Evolutionary conservation across 1,140 invertebrate genomes (phyloP), one percentile per base, ranked within the genome.

Genomic region (Nixonia krombeini): DNA sequence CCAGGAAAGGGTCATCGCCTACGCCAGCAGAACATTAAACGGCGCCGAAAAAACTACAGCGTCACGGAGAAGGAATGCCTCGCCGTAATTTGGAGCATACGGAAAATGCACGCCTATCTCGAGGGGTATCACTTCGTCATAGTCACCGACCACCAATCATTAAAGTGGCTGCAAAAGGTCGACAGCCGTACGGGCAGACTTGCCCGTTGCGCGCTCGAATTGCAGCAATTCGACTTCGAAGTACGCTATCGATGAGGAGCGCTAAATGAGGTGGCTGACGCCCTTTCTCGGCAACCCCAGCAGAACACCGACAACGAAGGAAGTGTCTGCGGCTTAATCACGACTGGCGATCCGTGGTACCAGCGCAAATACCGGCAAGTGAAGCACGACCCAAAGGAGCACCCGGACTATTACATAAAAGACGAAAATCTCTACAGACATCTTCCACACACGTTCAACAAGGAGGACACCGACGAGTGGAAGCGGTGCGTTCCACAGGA

Each of bases 31-130:
- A 15, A 49, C 63, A 1, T 37, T 87, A 4, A 66, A 40, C n/a
- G 33, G 40, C 4, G 29, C 65, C 6, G 86, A 88, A 71, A 47
- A 16, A 82, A 82, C 33, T 87, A 81, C 38, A 61, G 46, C 1
- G 73, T 67, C 4, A 80, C 78, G 3, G 80, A 87, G 59, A 55
- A 72, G 44, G 83, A 86, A 76, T 73, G 64, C 38, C 65, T 87
- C 8, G 84, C 81, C 3, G 66, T 87, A 10, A 37, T 87, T 2
- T 78, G 72, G 65, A 78, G 74, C 0, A 68, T 86, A 0, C 62
- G 81, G 28, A 73, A 83, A 28, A 84, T 80, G 38, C 42, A 69
- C 12, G 46, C 13, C 0, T 76, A 75, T 29, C 46, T 79, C 18
- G 73, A 81, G 29, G 76, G 73, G 8, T 70, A 25, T 5, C 42